phyloP scores from a whole-genome alignment of 2,888 invertebrate genomes.

The Cryptocephalus moraei region DNA sequence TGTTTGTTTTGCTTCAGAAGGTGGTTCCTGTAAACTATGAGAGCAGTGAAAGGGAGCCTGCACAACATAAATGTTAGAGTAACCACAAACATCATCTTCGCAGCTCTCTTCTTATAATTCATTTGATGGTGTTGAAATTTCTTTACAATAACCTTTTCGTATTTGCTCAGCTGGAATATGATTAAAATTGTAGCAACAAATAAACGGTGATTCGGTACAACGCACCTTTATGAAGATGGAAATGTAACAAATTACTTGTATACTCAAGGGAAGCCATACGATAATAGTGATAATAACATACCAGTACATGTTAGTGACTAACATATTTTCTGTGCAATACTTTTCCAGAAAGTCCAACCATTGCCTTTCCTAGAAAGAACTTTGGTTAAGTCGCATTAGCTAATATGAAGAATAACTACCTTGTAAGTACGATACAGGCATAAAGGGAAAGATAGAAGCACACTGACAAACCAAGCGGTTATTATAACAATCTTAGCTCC shows the following conservation, averaged over 20 bases:
- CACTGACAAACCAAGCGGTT: constrained; percentile 56
- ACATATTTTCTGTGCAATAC: constrained; percentile 61
- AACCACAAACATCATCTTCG: constrained; percentile 60
- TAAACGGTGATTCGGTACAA: constrained; percentile 1
- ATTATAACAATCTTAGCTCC: constrained; percentile 55
- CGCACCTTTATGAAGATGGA: constrained; percentile 58
- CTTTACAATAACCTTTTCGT: constrained; percentile 49
- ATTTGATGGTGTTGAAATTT: constrained; percentile 51
- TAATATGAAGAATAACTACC: constrained; percentile 29
- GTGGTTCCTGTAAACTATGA: constrained; percentile 53
- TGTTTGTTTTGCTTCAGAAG: constrained; percentile 35
- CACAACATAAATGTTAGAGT: constrained; percentile 57
- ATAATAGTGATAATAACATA: constrained; percentile 62
- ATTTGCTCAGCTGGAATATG: constrained; percentile 48
- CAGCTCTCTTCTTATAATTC: constrained; percentile 56
- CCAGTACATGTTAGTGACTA: constrained; percentile 63
- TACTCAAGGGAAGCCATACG: constrained; percentile 66
- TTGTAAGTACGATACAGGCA: constrained; percentile 51
- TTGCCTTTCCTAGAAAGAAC: constrained; percentile 46
- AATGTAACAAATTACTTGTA: constrained; percentile 65
- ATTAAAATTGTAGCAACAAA: not conserved
- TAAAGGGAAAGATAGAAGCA: constrained; percentile 54
- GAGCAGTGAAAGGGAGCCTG: constrained; percentile 62
- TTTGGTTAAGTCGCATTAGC: not conserved
- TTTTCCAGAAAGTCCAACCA: constrained; percentile 70